Evolutionary conservation across 92 coral and sea anemone genomes (phyloP), one percentile per base, ranked within the genome.

Genomic region (Palythoa heliodiscus): DNA sequence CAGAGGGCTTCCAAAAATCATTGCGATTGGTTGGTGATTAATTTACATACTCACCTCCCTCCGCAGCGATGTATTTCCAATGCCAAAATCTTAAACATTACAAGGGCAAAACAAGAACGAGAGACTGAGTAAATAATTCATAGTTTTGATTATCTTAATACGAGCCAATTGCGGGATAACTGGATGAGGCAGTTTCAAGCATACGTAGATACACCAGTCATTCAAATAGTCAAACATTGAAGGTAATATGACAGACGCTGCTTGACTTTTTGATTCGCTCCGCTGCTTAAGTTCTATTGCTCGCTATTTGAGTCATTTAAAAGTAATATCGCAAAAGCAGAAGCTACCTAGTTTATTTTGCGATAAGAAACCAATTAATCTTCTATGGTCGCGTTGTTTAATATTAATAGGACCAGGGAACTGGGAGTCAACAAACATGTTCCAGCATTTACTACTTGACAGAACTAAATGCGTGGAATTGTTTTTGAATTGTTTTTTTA

Each of bases 31-130:
- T 82, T 70, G 81, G 58, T 17, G 16, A 35, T 19, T 83, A n/a
- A 93, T 93, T 93, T 93, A 94, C 94, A 93, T 93, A 91, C 67
- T 8, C 16, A 37, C 7, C 47, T 52, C 4, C 67, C 50, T 54
- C 67, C 67, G 52, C 25, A 25, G 23, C 64, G 43, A 23, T 14
- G 67, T 13, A 52, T 76, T 53, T 50, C 48, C 10, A 53, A 24
- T 38, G 54, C 78, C 48, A 72, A 39, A 48, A 37, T 11, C 50
- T 43, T 8, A 43, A 43, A 43, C 5, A 43, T 43, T 43, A 43
- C 39, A 80, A 39, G 52, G 73, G 64, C 60, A 64, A 24, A 80
- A 63, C 43, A 58, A 22, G 63, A 24, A 79, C 16, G 12, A 78
- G 47, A 29, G 67, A 40, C 70, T 76, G 74, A 5, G 85, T 90